Evolutionary conservation across 1,140 invertebrate genomes (phyloP).

Genomic region (Solen grandis): DNA sequence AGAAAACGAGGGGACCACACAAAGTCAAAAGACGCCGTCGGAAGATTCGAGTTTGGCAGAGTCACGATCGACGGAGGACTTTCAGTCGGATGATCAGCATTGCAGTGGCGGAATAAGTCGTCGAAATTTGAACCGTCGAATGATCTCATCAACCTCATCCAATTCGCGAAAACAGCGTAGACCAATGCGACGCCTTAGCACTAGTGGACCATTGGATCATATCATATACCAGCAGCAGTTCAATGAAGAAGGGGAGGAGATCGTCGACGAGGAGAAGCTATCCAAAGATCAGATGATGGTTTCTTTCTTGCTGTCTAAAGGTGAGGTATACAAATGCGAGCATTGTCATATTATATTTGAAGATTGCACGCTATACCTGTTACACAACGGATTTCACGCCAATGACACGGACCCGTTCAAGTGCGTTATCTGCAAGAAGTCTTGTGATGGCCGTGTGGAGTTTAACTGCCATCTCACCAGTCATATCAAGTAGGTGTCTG

Average conservation of each 20-base stretch:
- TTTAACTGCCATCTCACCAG: constrained; percentile 78
- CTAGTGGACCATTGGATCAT: constrained; percentile 57
- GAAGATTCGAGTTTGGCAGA: constrained; percentile 64
- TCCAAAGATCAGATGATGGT: constrained; percentile 65
- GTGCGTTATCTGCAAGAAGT: constrained; percentile 74
- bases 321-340: constrained; percentile 75
- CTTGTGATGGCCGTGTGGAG: constrained; percentile 75
- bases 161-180: constrained; percentile 71
- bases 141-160: constrained; percentile 66
- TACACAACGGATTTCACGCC: constrained; percentile 78
- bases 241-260: constrained; percentile 59
- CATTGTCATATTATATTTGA: constrained; percentile 78
- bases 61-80: constrained; percentile 44
- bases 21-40: constrained; percentile 53
- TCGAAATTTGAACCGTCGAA: constrained; percentile 73
- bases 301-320: constrained; percentile 69
- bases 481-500: constrained; percentile 73
- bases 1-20: constrained; percentile 34
- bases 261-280: constrained; percentile 52
- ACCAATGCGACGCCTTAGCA: constrained; percentile 75
- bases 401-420: constrained; percentile 75
- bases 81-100: constrained; percentile 57
- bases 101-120: constrained; percentile 59
- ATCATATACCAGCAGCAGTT: constrained; percentile 52
- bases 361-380: constrained; percentile 75